These are phyloP conservation scores for Sterna hirundo DNA, from an alignment of 2,113 vertebrate genomes.

Conservation along the genomic window DNA sequence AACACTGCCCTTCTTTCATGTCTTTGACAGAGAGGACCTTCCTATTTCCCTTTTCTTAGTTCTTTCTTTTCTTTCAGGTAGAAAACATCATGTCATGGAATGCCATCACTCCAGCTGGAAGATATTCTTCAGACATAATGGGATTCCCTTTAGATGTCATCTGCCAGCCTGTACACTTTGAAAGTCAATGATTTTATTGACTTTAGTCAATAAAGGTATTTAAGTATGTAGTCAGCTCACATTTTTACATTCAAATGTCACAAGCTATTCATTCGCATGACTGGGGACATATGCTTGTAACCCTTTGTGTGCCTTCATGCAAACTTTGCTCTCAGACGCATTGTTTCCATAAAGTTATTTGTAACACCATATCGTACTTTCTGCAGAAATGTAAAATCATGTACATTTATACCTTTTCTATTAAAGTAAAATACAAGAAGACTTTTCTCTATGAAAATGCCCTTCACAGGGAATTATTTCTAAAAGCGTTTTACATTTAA, in stretches of 20 bases:
- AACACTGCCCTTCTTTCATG: background rate
- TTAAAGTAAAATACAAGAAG: background rate
- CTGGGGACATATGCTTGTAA: background rate
- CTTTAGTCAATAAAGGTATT: background rate
- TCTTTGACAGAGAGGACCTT: background rate
- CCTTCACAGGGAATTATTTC: background rate
- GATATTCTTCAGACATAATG: background rate
- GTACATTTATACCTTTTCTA: background rate
- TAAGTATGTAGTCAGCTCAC: background rate
- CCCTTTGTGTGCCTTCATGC: background rate
- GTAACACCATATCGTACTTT: background rate
- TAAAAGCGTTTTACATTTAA: background rate
- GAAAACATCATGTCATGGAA: background rate
- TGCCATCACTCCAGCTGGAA: background rate
- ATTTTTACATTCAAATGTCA: background rate
- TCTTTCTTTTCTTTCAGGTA: background rate
- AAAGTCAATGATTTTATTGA: background rate
- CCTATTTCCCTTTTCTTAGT: background rate
- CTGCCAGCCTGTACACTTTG: background rate
- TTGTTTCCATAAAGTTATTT: background rate
- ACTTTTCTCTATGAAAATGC: background rate
- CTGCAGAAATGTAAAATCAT: background rate
- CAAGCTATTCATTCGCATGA: background rate
- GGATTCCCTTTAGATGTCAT: background rate
- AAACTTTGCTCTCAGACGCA: background rate